phyloP scores from a whole-genome alignment of 2,797 vertebrate genomes.

The Mus caroli region DNA sequence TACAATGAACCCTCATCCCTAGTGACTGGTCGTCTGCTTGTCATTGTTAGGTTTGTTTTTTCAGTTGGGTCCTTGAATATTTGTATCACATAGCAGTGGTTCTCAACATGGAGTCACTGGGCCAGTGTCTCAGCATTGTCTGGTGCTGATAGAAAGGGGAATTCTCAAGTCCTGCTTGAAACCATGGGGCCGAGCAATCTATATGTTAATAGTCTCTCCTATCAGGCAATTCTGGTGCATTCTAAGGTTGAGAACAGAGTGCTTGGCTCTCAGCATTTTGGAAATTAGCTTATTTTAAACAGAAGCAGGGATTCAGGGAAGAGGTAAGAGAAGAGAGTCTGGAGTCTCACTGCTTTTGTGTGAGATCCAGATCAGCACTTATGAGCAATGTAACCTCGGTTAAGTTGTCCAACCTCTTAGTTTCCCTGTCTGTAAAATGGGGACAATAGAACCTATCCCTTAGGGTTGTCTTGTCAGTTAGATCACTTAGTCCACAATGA shows the following conservation, averaged over 20 bases:
- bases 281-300: constrained; percentile 28
- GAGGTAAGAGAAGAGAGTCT: background rate
- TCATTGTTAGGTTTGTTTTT: background rate
- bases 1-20: background rate
- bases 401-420: background rate
- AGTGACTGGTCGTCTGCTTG: background rate
- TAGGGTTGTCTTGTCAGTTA: constrained; percentile 32
- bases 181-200: background rate
- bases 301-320: background rate
- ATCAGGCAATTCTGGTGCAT: background rate
- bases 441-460: background rate
- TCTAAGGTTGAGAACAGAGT: background rate
- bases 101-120: background rate
- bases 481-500: constrained; percentile 30
- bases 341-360: background rate
- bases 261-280: background rate
- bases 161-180: background rate
- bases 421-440: constrained; percentile 51
- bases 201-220: background rate
- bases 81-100: background rate
- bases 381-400: background rate
- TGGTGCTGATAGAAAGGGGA: constrained; percentile 25
- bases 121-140: background rate
- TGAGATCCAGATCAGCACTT: background rate
- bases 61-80: background rate